Conservation (phyloP, 2,888 invertebrate species). For the Pomacea canaliculata region DNA sequence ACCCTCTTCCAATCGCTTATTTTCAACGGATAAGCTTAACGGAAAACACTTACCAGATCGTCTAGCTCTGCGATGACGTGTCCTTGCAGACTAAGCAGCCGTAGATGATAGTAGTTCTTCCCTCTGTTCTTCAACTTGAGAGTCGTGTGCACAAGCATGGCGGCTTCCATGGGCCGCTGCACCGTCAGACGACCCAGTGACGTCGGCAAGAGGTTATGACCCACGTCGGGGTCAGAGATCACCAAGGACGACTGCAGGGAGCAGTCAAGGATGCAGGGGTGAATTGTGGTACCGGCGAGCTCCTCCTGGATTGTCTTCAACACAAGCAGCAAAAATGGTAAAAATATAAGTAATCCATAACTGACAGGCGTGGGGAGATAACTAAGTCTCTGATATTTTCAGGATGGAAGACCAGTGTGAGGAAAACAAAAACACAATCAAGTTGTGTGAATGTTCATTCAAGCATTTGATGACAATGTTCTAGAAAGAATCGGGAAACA, state of each 20-base stretch:
- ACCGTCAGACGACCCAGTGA: not conserved
- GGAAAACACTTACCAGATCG: slow-evolving; percentile 9
- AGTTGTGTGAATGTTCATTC: too few species aligned
- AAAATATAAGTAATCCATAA: too few species aligned
- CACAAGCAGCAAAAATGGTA: too few species aligned
- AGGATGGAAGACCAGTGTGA: too few species aligned
- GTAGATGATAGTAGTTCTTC: slow-evolving; percentile 34
- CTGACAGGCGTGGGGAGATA: too few species aligned
- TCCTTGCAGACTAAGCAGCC: slow-evolving; percentile 39
- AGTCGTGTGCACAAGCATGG: slow-evolving; percentile 39
- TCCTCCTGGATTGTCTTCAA: slow-evolving; percentile 8
- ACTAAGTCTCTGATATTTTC: too few species aligned
- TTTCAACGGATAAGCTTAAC: too few species aligned
- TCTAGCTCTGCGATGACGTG: slow-evolving; percentile 43
- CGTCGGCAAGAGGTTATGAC: slow-evolving; percentile 10
- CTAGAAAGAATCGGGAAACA: too few species aligned
- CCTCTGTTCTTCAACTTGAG: slow-evolving; percentile 15
- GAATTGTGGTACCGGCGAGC: slow-evolving; percentile 22
- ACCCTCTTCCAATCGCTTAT: too few species aligned
- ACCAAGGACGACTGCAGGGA: slow-evolving; percentile 15
- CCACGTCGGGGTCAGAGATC: not conserved
- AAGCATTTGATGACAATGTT: too few species aligned
- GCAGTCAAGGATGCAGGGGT: slow-evolving; percentile 29
- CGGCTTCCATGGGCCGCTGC: slow-evolving; percentile 7
- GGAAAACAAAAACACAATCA: too few species aligned